A percentile compares a stretch with the other conserved stretches of the same genome.
These are phyloP conservation scores for Neoniphon sammara DNA, from an alignment of 2,797 vertebrate species.

Conservation along the genomic window DNA sequence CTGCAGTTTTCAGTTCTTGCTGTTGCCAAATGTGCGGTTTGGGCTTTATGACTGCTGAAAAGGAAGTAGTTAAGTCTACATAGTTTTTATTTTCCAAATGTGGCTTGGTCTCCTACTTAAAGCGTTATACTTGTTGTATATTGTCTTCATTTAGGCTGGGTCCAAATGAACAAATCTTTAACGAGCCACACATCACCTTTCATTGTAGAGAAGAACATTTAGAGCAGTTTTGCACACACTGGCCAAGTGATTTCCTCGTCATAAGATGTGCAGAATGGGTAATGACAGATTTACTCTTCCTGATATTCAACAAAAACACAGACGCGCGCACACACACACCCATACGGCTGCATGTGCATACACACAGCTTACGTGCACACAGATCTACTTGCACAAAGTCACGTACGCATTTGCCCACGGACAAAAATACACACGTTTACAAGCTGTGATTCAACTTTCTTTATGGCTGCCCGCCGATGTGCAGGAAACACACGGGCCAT, in stretches of 20 bases:
- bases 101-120: background rate
- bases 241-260: constrained; percentile 59
- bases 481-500: constrained; percentile 63
- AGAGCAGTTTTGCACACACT: constrained; percentile 1
- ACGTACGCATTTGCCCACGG: background rate
- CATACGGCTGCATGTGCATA: no score
- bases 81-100: no score
- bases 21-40: background rate
- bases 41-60: background rate
- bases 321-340: constrained; percentile 32
- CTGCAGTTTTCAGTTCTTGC: background rate
- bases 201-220: constrained; percentile 13
- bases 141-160: constrained; percentile 4
- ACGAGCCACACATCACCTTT: background rate
- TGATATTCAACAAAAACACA: constrained; percentile 47
- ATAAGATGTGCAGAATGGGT: constrained; percentile 63
- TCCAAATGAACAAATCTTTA: background rate
- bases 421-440: constrained; percentile 4
- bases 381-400: no score
- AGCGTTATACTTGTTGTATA: background rate
- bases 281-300: constrained; percentile 77
- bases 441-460: constrained; percentile 42
- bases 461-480: background rate
- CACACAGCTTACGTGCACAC: no score
- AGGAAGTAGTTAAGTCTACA: no score